Percentiles rank a stretch among this genome's conserved stretches.
Conservation (phyloP, 2,797 vertebrate genomes). For the Falco peregrinus region DNA sequence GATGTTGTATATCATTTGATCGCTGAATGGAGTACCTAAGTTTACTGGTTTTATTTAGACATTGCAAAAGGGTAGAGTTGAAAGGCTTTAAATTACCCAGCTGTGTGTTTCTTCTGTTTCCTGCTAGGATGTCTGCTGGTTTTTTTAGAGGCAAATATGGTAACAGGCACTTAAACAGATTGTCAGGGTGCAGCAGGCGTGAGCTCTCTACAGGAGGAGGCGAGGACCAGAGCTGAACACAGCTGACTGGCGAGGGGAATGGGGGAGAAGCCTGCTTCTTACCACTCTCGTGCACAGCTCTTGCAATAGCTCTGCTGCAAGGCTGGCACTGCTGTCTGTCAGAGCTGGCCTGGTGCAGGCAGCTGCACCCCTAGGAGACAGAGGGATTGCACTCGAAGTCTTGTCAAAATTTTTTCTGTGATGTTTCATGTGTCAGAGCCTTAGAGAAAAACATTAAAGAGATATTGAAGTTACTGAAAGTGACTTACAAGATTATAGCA, state of each 20-base stretch:
- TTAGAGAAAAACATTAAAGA: background rate
- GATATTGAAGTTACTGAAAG: background rate
- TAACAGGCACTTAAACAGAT: background rate
- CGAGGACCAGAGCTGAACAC: background rate
- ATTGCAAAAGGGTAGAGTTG: background rate
- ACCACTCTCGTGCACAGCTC: fast-evolving
- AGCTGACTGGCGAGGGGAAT: background rate
- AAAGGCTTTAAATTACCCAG: background rate
- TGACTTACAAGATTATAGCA: background rate
- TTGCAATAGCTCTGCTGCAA: background rate
- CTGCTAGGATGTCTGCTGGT: background rate
- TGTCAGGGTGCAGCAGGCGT: background rate
- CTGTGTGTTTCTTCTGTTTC: background rate
- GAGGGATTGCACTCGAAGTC: fast-evolving
- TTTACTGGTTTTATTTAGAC: background rate
- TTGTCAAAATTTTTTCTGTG: background rate
- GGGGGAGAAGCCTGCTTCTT: background rate
- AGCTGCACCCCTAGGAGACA: background rate
- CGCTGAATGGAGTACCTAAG: background rate
- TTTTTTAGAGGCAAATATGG: background rate
- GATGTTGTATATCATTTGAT: background rate
- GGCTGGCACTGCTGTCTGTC: background rate
- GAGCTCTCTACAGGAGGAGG: background rate
- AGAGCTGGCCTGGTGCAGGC: background rate
- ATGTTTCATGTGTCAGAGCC: background rate